Evolutionary conservation across 1,140 invertebrate species (phyloP), one percentile per base, ranked within the genome.

Genomic region (Tetragnatha versicolor): DNA sequence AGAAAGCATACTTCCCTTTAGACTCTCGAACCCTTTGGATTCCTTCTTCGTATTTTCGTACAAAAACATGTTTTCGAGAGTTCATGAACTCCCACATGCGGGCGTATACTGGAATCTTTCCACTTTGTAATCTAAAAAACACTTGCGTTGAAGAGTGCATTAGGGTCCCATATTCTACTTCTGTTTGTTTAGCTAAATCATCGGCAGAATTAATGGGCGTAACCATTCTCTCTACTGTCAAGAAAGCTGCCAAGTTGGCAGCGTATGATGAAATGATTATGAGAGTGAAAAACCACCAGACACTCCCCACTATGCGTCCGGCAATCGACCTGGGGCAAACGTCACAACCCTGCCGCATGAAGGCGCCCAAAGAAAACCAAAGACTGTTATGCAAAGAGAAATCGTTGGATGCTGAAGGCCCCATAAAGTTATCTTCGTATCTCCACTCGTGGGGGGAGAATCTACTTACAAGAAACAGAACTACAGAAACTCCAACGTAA

Each of bases 281-380:
- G 29, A 99, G 89, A 0, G 97, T 98, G 86, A 99, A 99, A 87
- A 99, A 99, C 97, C 97, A 99, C 97, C 97, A 99, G 0, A 97
- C 95, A 55, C 94, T 94, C 3, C 96, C 96, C 0, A 98, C 95
- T 82, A 99, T 96, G 33, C 97, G 89, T 6, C 97, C 97, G 0
- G 94, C 96, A 76, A 96, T 90, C 1, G 96, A 96, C 92, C 95
- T 93, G 14, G 98, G 98, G 65, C 94, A 93, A 84, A 99, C 93
- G 85, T 99, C 97, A 84, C 94, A 95, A 35, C 97, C 96, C 87
- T 99, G 98, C 87, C 89, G 96, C 94, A 99, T 96, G 85, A 99
- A 94, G 33, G 97, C 95, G 7, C 95, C 95, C 51, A 99, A 87
- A 1, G 96, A 91, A 85, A 98, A 99, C 98, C 97, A 99, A 77